Evolutionary conservation across 2,113 vertebrate species (phyloP).

Genomic region (Colossoma macropomum): DNA sequence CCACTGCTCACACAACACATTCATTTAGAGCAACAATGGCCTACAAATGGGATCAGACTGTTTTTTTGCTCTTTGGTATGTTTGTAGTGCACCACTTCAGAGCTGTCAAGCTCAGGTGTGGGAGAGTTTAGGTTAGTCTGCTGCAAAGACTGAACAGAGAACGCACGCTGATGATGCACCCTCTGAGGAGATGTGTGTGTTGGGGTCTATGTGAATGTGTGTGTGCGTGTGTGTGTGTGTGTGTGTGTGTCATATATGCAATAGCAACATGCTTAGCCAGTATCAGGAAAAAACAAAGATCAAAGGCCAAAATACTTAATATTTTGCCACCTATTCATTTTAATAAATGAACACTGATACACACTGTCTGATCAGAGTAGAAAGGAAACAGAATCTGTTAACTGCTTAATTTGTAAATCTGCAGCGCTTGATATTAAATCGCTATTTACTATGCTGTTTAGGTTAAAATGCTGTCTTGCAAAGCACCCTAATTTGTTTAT

Average conservation of each 20-base stretch:
- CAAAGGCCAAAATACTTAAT: neutral
- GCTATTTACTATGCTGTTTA: too few species aligned
- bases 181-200: conserved; percentile 17
- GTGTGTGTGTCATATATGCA: neutral
- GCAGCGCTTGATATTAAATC: too few species aligned
- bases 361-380: neutral
- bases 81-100: neutral
- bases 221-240: conserved; percentile 13
- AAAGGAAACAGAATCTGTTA: too few species aligned
- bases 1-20: neutral
- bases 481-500: too few species aligned
- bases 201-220: neutral
- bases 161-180: conserved; percentile 21
- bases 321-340: neutral
- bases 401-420: too few species aligned
- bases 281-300: too few species aligned
- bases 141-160: neutral
- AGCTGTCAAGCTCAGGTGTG: conserved; percentile 8
- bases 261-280: too few species aligned
- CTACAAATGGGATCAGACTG: neutral
- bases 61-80: conserved; percentile 2
- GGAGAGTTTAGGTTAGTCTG: neutral
- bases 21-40: neutral
- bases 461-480: too few species aligned
- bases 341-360: neutral